Evolutionary conservation across 2,797 vertebrate species (phyloP).

Genomic region (Muscicapa comitata): DNA sequence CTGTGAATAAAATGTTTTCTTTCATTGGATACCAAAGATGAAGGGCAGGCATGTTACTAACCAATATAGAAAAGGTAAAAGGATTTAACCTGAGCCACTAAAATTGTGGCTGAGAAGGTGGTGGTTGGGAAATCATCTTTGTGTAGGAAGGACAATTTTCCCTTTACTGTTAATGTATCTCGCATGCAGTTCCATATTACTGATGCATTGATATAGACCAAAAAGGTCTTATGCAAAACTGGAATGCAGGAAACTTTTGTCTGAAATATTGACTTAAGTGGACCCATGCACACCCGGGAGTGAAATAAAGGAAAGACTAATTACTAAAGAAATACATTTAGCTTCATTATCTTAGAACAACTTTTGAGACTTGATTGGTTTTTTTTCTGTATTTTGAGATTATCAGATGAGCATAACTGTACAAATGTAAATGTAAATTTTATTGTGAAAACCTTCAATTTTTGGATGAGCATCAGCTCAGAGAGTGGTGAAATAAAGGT

Average conservation of each 20-base stretch:
- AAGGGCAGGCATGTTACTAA: not conserved
- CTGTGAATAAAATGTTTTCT: not conserved
- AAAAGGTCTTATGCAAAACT: not conserved
- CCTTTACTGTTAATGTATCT: not conserved
- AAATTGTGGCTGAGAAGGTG: not conserved
- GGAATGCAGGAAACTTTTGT: not conserved
- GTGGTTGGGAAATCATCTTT: not conserved
- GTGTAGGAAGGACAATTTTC: not conserved
- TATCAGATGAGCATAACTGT: not conserved
- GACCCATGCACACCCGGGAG: not conserved
- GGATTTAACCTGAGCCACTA: not conserved
- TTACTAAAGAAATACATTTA: constrained; percentile 30
- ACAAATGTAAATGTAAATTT: constrained; percentile 9
- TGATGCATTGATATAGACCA: not conserved
- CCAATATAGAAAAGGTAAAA: not conserved
- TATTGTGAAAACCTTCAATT: not conserved
- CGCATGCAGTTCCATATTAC: not conserved
- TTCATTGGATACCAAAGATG: not conserved
- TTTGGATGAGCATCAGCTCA: not conserved
- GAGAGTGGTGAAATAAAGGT: not conserved
- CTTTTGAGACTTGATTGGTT: constrained; percentile 7
- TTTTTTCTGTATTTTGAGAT: constrained; percentile 23
- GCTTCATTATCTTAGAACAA: not conserved
- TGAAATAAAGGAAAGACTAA: not conserved
- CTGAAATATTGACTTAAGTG: not conserved